phyloP scores from a whole-genome alignment of 1,140 invertebrate species.

The Cylas formicarius region DNA sequence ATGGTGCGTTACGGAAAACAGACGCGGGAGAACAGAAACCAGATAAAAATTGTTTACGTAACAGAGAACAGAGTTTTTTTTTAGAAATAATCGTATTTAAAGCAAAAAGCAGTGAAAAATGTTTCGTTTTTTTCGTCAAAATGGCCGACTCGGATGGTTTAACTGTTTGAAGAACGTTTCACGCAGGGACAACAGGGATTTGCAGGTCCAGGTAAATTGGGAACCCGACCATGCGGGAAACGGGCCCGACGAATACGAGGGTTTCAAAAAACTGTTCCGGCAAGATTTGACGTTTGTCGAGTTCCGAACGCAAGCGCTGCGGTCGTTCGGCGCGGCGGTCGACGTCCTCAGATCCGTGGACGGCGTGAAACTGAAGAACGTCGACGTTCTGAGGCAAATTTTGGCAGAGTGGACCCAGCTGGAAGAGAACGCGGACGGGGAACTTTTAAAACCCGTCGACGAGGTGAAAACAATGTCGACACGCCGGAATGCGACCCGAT shows the following conservation, averaged over 20 bases:
- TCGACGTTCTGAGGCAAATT: slow-evolving; percentile 25
- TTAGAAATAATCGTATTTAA: background rate
- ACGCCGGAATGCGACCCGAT: background rate
- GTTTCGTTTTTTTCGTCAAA: background rate
- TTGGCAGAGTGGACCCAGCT: slow-evolving; percentile 31
- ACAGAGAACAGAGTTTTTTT: too few species aligned
- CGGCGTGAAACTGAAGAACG: slow-evolving; percentile 22
- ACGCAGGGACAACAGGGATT: slow-evolving; percentile 54
- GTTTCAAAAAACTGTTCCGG: slow-evolving; percentile 25
- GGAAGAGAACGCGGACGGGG: slow-evolving; percentile 13
- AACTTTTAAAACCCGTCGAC: slow-evolving; percentile 23
- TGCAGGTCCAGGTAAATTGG: slow-evolving; percentile 52
- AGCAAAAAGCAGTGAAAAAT: background rate
- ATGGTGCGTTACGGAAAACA: too few species aligned
- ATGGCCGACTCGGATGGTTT: background rate
- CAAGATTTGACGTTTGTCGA: slow-evolving; percentile 34
- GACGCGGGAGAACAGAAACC: too few species aligned
- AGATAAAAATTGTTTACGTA: too few species aligned
- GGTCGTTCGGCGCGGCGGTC: slow-evolving; percentile 20
- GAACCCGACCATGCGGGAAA: slow-evolving; percentile 43
- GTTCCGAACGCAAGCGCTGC: slow-evolving; percentile 28
- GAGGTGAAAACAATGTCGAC: slow-evolving; percentile 26
- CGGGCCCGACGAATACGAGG: slow-evolving; percentile 26
- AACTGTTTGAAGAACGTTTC: slow-evolving; percentile 7
- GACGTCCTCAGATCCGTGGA: slow-evolving; percentile 27